phyloP scores from a whole-genome alignment of 2,797 vertebrate genomes.

The Carduelis carduelis region DNA sequence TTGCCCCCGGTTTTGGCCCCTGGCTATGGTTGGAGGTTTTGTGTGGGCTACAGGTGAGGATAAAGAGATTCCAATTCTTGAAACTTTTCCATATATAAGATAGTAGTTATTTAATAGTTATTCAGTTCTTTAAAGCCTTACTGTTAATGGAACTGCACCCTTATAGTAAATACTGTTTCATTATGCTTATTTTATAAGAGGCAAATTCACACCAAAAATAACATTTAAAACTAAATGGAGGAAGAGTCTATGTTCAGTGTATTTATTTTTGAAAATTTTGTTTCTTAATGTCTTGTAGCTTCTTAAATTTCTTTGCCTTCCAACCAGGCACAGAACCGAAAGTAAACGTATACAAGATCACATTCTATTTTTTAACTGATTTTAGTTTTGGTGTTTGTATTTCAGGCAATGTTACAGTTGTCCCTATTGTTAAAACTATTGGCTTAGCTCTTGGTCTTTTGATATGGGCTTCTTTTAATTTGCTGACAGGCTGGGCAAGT shows the following conservation, averaged over 20 bases:
- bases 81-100: neutral
- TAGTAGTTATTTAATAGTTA: neutral
- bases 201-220: neutral
- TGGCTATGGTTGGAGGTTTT: slow-evolving; percentile 89
- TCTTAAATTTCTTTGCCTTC: neutral
- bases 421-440: slow-evolving; percentile 88
- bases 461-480: slow-evolving; percentile 87
- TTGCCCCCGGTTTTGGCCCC: slow-evolving; percentile 85
- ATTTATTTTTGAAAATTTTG: neutral
- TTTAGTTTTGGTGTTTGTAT: neutral
- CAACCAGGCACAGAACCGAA: neutral
- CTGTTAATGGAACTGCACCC: neutral
- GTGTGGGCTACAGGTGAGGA: slow-evolving; percentile 92
- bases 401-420: slow-evolving; percentile 85
- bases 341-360: neutral
- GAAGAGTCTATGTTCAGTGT: neutral
- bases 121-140: neutral
- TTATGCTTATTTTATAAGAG: neutral
- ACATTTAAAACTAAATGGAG: neutral
- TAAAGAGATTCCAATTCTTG: neutral
- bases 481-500: slow-evolving; percentile 90
- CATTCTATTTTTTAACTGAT: neutral
- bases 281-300: neutral
- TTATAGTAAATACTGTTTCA: neutral
- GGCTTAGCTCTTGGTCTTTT: slow-evolving; percentile 88